Evolutionary conservation across 1,140 invertebrate genomes (phyloP).

Genomic region (Adoxophyes honmai): DNA sequence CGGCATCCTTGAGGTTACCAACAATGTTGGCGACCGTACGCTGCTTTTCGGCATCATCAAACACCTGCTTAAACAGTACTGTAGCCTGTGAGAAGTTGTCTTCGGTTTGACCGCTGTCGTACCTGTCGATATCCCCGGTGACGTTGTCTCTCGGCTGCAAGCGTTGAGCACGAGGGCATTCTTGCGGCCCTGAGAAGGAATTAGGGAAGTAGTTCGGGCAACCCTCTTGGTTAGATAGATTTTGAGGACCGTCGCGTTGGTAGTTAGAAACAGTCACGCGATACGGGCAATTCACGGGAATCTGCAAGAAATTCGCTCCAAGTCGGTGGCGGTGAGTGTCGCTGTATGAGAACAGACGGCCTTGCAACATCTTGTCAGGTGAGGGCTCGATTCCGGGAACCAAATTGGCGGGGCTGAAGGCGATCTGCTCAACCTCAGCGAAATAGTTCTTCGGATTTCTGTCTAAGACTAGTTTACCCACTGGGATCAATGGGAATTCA

Average conservation of each 20-base stretch:
- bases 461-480: slow-evolving; percentile 94
- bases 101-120: slow-evolving; percentile 87
- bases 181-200: slow-evolving; percentile 91
- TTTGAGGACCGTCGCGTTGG: slow-evolving; percentile 91
- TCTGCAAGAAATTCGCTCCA: slow-evolving; percentile 94
- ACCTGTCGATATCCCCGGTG: slow-evolving; percentile 83
- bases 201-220: slow-evolving; percentile 98
- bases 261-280: slow-evolving; percentile 84
- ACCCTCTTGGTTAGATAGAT: slow-evolving; percentile 82
- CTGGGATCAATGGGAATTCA: slow-evolving; percentile 93
- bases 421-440: slow-evolving; percentile 96
- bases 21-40: slow-evolving; percentile 90
- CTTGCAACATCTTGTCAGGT: slow-evolving; percentile 97
- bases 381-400: slow-evolving; percentile 94
- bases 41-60: slow-evolving; percentile 84
- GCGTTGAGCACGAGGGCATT: slow-evolving; percentile 76
- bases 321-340: slow-evolving; percentile 97
- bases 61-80: slow-evolving; percentile 88
- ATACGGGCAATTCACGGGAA: slow-evolving; percentile 97
- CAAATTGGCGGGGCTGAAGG: slow-evolving; percentile 94
- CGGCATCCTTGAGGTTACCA: slow-evolving; percentile 85
- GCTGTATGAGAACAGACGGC: slow-evolving; percentile 94
- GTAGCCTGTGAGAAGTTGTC: slow-evolving; percentile 94
- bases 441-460: slow-evolving; percentile 96
- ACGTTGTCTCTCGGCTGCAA: slow-evolving; percentile 76